phyloP scores from a whole-genome alignment of 2,113 vertebrate species.

The Tragelaphus buxtoni region DNA sequence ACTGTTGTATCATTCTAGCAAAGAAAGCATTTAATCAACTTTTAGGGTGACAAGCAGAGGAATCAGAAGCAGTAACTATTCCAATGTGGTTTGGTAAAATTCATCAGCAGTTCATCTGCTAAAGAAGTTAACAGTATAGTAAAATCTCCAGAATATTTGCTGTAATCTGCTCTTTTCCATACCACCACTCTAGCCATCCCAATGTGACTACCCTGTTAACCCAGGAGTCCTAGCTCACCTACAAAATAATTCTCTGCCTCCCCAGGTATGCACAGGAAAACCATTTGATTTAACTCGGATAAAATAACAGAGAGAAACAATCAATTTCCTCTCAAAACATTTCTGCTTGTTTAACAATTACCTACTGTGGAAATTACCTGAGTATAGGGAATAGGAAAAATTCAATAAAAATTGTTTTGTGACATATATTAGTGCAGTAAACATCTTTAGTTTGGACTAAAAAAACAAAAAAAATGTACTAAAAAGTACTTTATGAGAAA shows the following conservation, averaged over 20 bases:
- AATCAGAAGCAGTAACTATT: neutral
- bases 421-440: neutral
- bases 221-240: neutral
- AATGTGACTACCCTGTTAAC: neutral
- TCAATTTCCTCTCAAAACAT: neutral
- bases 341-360: conserved; percentile 12
- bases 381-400: neutral
- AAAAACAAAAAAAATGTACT: neutral
- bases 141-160: neutral
- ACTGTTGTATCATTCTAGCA: neutral
- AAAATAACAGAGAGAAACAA: neutral
- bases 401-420: neutral
- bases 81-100: neutral
- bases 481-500: conserved; percentile 1
- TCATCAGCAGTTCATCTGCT: neutral
- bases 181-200: neutral
- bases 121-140: neutral
- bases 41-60: neutral
- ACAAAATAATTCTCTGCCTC: neutral
- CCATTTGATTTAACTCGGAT: neutral
- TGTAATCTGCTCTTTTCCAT: neutral
- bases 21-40: neutral
- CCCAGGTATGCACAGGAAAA: neutral
- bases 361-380: neutral
- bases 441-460: conserved; percentile 24